A percentile compares a stretch with the other conserved stretches of the same genome.
These are phyloP conservation scores for Polyergus mexicanus DNA, from an alignment of 1,140 invertebrate genomes.

Conservation along the genomic window DNA sequence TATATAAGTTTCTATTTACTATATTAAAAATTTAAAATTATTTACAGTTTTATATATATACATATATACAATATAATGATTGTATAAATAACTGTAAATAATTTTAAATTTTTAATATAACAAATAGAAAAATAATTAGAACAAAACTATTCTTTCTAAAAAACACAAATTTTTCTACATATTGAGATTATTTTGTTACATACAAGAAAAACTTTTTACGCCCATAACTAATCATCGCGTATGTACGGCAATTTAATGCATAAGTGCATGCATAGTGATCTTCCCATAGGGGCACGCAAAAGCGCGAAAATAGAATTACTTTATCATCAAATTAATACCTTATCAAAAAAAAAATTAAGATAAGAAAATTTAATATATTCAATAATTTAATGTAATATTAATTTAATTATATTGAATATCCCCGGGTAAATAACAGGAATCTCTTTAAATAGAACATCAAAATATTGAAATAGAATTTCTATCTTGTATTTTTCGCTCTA, in stretches of 20 bases:
- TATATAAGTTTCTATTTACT: no score
- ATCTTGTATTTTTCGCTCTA: neutral
- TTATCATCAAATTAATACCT: neutral
- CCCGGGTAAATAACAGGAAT: neutral
- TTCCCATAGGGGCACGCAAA: slow-evolving; percentile 15
- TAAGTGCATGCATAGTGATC: neutral
- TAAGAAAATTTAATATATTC: neutral
- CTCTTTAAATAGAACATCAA: neutral
- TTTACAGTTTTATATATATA: no score
- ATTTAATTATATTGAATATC: neutral
- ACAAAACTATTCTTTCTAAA: neutral
- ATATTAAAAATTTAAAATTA: no score
- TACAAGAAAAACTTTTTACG: neutral
- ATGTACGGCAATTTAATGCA: neutral
- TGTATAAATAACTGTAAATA: neutral
- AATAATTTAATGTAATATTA: neutral
- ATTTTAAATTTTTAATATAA: neutral
- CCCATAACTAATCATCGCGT: neutral
- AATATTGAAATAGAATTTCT: neutral
- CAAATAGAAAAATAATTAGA: neutral
- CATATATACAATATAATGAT: neutral
- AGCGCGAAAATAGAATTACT: neutral
- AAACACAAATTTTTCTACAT: neutral
- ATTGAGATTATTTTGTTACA: neutral
- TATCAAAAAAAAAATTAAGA: neutral